Evolutionary conservation across 2,113 vertebrate species (phyloP), one percentile per base, ranked within the genome.

Genomic region (Piprites chloris): DNA sequence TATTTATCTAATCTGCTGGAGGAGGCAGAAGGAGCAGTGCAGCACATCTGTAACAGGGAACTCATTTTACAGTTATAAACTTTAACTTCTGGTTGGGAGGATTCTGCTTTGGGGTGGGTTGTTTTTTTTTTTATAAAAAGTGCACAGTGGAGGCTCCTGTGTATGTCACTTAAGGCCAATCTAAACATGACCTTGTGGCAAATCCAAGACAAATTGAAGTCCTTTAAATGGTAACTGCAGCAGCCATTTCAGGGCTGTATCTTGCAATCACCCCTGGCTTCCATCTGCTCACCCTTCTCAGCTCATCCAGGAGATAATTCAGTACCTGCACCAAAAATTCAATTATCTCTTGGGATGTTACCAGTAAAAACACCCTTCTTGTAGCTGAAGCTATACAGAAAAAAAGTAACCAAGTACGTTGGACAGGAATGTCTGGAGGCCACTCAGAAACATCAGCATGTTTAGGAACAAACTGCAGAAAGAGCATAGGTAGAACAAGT

Each of bases 261-360:
- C 68, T 42, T 91, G 63, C 61, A 53, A 14, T 39, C 28, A 67
- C 35, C 20, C 35, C 15, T 42, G 71, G 62, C 44, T 72, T 55
- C 33, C 35, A 56, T 4, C 78, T 46, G 37, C 52, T 63, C 62
- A 33, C 30, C 15, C 35, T 50, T 71, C 61, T 55, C 66, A 90
- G 56, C 62, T 78, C 52, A 67, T 37, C 61, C 62, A 58, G 32
- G 39, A n/a, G 26, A 66, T 5, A 77, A 77, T 1, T n/a, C 37
- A 44, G 32, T 13, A 65, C 14, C 71, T 76, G 49, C 66, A 81
- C 9, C 32, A 68, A 63, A 71, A 72, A 52, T 11, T 22, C 42
- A 56, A 20, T 2, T 41, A 7, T 61, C 30, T 50, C 68, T 46
- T 0, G 0, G 7, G 47, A 66, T 22, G 7, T 22, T 53, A 26